Evolutionary conservation across 92 coral and sea anemone species (phyloP).

Genomic region (Epizoanthus rinbou): DNA sequence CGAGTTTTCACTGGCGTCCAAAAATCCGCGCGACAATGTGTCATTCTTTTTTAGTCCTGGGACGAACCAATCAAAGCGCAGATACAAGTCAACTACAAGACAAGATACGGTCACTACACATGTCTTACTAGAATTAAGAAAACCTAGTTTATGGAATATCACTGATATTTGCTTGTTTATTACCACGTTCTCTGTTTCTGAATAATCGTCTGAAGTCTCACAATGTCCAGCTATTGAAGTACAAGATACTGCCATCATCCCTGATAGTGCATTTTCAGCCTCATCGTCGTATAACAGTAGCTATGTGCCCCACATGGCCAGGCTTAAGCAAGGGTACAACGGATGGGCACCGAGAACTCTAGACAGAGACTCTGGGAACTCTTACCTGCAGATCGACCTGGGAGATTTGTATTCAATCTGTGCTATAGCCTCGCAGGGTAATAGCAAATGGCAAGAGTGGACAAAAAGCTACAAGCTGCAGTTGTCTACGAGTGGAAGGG

Average conservation of each 20-base stretch:
- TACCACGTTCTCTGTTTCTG: no score
- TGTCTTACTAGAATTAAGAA: no score
- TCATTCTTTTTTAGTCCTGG: no score
- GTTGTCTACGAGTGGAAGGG: conserved; percentile 11
- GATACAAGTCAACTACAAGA: no score
- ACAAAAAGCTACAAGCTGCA: neutral
- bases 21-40: no score
- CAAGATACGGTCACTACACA: no score
- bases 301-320: conserved; percentile 15
- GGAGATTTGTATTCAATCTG: conserved; percentile 5
- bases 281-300: neutral
- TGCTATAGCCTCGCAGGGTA: conserved; percentile 1
- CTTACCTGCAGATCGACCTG: no score
- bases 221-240: neutral
- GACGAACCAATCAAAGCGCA: no score
- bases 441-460: neutral
- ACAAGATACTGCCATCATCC: neutral
- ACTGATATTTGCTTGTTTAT: no score
- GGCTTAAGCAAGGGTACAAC: neutral
- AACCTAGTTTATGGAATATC: no score
- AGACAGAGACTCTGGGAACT: neutral
- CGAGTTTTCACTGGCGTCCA: no score
- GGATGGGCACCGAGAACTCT: conserved; percentile 4
- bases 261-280: neutral
- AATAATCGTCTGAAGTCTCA: no score